Conservation (phyloP, 2,797 vertebrate genomes). For the Perodicticus potto region DNA sequence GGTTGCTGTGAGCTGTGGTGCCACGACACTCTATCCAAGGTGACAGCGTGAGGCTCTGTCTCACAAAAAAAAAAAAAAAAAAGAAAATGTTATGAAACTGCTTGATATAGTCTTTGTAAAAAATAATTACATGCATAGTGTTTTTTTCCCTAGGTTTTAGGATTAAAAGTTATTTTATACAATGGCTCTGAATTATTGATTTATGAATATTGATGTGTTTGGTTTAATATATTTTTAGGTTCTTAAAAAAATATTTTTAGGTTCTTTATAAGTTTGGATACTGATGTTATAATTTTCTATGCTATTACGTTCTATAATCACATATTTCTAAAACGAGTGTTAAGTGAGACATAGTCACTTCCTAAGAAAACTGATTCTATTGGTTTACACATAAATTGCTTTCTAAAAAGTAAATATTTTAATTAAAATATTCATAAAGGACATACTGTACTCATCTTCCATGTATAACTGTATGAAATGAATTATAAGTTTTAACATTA, state of each 20-base stretch:
- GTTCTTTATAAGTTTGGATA: not conserved
- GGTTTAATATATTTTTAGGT: slow-evolving; percentile 28
- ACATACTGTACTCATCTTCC: not conserved
- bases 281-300: not conserved
- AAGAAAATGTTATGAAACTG: slow-evolving; percentile 27
- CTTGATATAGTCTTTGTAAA: not conserved
- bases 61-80: no score
- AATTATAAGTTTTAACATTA: not conserved
- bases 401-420: slow-evolving; percentile 12
- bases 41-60: no score
- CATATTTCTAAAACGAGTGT: not conserved
- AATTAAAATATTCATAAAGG: slow-evolving; percentile 39
- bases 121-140: not conserved
- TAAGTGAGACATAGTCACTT: not conserved
- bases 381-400: not conserved
- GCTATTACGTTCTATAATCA: not conserved
- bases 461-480: not conserved
- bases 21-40: no score
- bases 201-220: not conserved
- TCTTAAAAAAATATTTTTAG: no score
- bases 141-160: slow-evolving; percentile 43
- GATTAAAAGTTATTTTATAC: slow-evolving; percentile 32
- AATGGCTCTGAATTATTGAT: not conserved
- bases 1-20: no score
- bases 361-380: not conserved